phyloP scores from a whole-genome alignment of 1,140 invertebrate species.

The Asbolus verrucosus region DNA sequence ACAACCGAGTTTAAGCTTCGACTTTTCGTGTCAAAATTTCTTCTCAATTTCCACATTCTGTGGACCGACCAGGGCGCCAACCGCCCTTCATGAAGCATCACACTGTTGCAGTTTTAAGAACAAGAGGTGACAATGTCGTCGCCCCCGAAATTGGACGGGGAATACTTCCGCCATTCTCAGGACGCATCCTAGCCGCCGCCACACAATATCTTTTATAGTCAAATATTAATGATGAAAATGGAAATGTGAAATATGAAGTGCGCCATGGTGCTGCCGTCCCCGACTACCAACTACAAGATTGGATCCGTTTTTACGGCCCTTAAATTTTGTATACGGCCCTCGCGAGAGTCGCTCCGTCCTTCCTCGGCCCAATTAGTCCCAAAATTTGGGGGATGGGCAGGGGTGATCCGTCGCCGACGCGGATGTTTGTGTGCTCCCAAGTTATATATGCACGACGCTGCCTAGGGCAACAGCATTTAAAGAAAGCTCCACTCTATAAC shows the following conservation, averaged over 20 bases:
- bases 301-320: conserved; percentile 44
- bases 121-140: background rate
- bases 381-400: background rate
- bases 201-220: conserved; percentile 45
- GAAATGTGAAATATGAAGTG: conserved; percentile 49
- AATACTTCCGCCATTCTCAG: background rate
- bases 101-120: background rate
- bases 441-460: conserved; percentile 32
- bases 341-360: conserved; percentile 10
- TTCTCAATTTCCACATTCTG: too few relatives aligned
- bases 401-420: conserved; percentile 1
- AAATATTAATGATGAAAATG: conserved; percentile 50
- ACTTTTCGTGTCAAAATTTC: too few relatives aligned
- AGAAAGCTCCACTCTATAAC: conserved; percentile 37
- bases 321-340: conserved; percentile 41
- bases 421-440: conserved; percentile 7
- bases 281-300: conserved; percentile 30
- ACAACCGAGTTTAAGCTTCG: too few relatives aligned
- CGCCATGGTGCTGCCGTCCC: conserved; percentile 16
- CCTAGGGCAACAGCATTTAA: conserved; percentile 38
- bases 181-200: background rate
- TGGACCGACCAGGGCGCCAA: too few relatives aligned
- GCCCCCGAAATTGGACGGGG: conserved; percentile 24
- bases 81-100: too few relatives aligned
- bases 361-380: conserved; percentile 1